These are phyloP conservation scores for Atherinomorus stipes DNA, from an alignment of 2,113 vertebrate genomes.

Conservation along the genomic window DNA sequence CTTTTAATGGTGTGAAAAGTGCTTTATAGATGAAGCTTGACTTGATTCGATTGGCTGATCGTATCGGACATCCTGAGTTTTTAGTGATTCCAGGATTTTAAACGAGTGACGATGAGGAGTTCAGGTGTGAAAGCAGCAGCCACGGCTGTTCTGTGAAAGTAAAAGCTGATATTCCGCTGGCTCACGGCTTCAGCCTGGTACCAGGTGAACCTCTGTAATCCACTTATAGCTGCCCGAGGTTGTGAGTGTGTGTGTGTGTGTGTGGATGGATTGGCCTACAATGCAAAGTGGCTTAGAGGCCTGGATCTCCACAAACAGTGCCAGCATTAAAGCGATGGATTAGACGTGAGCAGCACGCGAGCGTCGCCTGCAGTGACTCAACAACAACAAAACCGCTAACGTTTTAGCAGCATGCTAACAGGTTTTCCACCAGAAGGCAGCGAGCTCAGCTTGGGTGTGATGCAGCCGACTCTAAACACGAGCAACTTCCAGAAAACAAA, in stretches of 20 bases:
- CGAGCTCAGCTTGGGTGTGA: too few species aligned
- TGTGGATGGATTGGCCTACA: conserved; percentile 57
- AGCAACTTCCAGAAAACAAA: background rate
- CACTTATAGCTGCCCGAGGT: conserved; percentile 50
- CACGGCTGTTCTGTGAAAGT: conserved; percentile 7
- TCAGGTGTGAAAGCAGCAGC: background rate
- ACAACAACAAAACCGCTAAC: background rate
- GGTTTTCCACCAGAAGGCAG: background rate
- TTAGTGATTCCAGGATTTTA: too few species aligned
- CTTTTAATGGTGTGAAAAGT: too few species aligned
- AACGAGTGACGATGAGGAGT: too few species aligned
- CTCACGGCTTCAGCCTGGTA: conserved; percentile 56
- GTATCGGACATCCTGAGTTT: too few species aligned
- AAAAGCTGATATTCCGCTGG: conserved; percentile 80
- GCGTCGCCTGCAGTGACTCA: conserved; percentile 28
- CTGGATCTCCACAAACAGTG: conserved; percentile 50
- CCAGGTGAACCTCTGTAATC: conserved; percentile 62
- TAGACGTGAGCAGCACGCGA: conserved; percentile 7
- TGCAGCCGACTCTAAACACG: too few species aligned
- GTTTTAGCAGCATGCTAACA: conserved; percentile 13
- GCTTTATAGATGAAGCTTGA: too few species aligned
- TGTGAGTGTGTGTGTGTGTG: conserved; percentile 35
- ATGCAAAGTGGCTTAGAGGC: conserved; percentile 73
- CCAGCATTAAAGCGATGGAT: conserved; percentile 62
- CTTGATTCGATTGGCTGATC: too few species aligned